Base-by-base conservation (phyloP, 2,888 invertebrate genomes). In the Myathropa florea region DNA sequence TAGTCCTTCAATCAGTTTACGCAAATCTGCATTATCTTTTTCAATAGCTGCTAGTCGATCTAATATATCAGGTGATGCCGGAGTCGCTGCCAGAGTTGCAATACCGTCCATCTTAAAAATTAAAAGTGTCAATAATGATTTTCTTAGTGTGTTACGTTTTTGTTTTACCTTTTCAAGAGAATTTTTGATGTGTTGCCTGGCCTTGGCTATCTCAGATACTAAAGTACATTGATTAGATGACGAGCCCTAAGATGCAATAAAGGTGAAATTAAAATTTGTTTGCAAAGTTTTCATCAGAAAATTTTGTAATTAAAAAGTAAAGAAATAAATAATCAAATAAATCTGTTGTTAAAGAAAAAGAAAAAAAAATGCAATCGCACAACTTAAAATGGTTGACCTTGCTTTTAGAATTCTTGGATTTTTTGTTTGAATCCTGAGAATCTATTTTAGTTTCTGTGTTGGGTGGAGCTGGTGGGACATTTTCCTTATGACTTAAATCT, bases 121-220 rank as follows among this genome's bases (percentile, higher is more conserved):
- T 23, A 2, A 21, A 75, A 18, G 2, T 53, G 10, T 12, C n/a
- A 67, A 21, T 65, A 23, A 59, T 10, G 57, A 71, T 36, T 60
- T 18, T 46, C 28, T 70, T 59, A n/a, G 7, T 21, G 9, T 10
- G 18, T 14, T n/a, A n/a, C n/a, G 12, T 10, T 28, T 14, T 53
- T 18, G 2, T 18, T 10, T 21, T 94, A 96, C 95, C 94, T 95
- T 95, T 93, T 95, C 95, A 92, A 95, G 94, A 90, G 95, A 95
- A 91, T 94, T 95, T 94, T 95, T 96, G 94, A 97, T 96, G 93
- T 96, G 96, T 93, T 96, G 96, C 92, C 97, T 95, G 92, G 96
- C 96, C 94, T 96, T 97, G 91, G 96, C 97, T 92, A 97, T 96
- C 94, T 97, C 97, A 93, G 95, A 95, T 91, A 96, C 96, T 93